Percentiles rank a stretch among this genome's conserved stretches.
Evolutionary conservation across 2,113 vertebrate species (phyloP).

Genomic region (Ellobius talpinus): DNA sequence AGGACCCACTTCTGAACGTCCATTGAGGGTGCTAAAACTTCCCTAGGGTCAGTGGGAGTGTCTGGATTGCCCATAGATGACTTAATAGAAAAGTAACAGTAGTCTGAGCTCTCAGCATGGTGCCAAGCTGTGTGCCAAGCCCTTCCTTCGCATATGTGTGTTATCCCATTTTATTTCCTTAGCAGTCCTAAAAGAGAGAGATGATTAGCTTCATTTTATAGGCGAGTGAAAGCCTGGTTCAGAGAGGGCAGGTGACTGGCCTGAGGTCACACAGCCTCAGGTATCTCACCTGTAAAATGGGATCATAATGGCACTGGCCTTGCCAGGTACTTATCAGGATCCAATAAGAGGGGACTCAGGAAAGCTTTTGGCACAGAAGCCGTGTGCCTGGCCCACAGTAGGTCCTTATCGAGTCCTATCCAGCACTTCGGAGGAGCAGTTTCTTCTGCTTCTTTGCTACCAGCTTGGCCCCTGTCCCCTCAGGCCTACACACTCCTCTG

Average conservation of each 20-base stretch:
- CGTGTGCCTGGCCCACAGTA: neutral
- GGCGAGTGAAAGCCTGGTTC: conserved; percentile 13
- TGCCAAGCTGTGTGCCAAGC: neutral
- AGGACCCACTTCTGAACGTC: neutral
- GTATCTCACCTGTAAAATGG: neutral
- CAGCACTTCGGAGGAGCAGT: neutral
- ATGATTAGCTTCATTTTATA: conserved; percentile 25
- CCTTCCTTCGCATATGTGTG: neutral
- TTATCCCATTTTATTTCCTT: neutral
- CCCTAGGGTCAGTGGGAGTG: neutral
- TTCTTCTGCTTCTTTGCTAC: conserved; percentile 3
- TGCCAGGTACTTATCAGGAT: neutral
- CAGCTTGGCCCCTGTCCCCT: neutral
- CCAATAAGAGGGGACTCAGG: neutral
- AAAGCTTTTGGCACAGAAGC: neutral
- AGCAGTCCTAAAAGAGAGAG: neutral
- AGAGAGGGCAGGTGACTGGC: conserved; percentile 21
- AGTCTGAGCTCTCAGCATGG: neutral
- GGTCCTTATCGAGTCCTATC: neutral
- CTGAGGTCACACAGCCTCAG: neutral
- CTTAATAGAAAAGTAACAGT: neutral
- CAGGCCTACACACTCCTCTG: neutral
- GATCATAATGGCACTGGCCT: neutral
- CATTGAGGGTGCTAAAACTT: neutral
- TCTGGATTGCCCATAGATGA: neutral